A percentile compares a stretch with the other conserved stretches of the same genome.
These are phyloP conservation scores for Hololepta plana DNA, from an alignment of 2,888 invertebrate species.

Conservation along the genomic window DNA sequence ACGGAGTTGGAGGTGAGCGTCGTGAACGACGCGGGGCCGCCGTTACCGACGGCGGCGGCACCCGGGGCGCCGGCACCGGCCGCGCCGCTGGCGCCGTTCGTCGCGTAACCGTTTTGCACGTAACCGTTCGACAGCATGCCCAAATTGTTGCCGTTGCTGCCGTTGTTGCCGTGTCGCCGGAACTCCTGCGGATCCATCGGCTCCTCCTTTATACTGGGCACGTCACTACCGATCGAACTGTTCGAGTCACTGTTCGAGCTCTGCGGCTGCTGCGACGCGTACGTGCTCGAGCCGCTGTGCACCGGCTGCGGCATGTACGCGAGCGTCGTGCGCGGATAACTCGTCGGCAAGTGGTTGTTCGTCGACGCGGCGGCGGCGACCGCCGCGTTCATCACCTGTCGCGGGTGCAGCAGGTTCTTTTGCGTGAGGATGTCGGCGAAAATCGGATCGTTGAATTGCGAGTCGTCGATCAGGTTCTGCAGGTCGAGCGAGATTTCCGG, in stretches of 20 bases:
- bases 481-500: conserved; percentile 86
- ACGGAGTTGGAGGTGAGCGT: conserved; percentile 37
- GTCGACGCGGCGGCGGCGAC: conserved; percentile 23
- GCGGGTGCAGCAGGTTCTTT: conserved; percentile 25
- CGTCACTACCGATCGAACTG: conserved; percentile 34
- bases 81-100: not conserved
- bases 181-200: conserved; percentile 65
- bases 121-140: conserved; percentile 25
- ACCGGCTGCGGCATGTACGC: conserved; percentile 89
- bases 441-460: conserved; percentile 71
- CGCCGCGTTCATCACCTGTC: conserved; percentile 30
- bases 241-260: conserved; percentile 23
- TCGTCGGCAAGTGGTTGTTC: conserved; percentile 18
- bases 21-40: conserved; percentile 27
- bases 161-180: conserved; percentile 39
- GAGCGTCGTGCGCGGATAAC: conserved; percentile 50
- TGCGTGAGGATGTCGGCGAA: conserved; percentile 66
- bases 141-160: no score
- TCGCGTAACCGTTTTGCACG: conserved; percentile 18
- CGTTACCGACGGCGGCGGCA: conserved; percentile 23
- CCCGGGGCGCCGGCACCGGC: conserved; percentile 14
- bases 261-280: conserved; percentile 21
- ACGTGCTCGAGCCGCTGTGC: conserved; percentile 54
- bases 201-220: conserved; percentile 72
- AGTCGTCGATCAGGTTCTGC: conserved; percentile 81